These are phyloP conservation scores for Eretmochelys imbricata DNA, from an alignment of 2,113 vertebrate species.

Conservation along the genomic window DNA sequence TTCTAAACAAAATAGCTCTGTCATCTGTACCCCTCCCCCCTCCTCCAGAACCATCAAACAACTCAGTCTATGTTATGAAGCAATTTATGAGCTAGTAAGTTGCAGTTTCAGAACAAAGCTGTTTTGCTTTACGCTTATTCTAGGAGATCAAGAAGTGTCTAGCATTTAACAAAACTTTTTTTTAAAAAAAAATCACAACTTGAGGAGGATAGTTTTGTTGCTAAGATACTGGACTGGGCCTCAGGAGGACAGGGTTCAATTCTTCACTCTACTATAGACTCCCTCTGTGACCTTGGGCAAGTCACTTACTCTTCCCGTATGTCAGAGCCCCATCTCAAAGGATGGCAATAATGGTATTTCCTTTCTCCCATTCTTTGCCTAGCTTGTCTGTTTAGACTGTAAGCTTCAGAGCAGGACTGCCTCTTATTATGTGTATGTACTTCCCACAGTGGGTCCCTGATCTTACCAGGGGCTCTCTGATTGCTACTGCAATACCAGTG, in stretches of 20 bases:
- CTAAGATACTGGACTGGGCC: background rate
- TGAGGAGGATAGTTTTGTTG: background rate
- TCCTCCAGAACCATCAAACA: background rate
- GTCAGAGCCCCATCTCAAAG: background rate
- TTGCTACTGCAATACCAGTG: background rate
- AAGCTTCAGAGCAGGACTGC: background rate
- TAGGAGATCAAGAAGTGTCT: background rate
- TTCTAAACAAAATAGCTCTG: background rate
- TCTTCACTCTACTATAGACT: background rate
- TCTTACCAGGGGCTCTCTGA: background rate
- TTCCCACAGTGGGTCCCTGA: background rate
- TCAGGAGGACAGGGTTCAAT: background rate
- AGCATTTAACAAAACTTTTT: background rate
- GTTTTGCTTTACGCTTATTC: background rate
- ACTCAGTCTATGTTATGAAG: background rate
- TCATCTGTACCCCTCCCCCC: background rate
- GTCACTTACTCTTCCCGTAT: background rate
- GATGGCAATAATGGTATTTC: background rate
- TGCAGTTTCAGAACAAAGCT: background rate
- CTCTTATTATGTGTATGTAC: background rate
- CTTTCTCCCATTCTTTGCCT: background rate
- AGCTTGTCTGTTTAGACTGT: background rate
- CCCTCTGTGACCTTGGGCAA: background rate
- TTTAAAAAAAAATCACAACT: background rate
- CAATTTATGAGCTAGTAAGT: background rate